Evolutionary conservation across 2,113 vertebrate genomes (phyloP), one percentile per base, ranked within the genome.

Genomic region (Apaloderma vittatum): DNA sequence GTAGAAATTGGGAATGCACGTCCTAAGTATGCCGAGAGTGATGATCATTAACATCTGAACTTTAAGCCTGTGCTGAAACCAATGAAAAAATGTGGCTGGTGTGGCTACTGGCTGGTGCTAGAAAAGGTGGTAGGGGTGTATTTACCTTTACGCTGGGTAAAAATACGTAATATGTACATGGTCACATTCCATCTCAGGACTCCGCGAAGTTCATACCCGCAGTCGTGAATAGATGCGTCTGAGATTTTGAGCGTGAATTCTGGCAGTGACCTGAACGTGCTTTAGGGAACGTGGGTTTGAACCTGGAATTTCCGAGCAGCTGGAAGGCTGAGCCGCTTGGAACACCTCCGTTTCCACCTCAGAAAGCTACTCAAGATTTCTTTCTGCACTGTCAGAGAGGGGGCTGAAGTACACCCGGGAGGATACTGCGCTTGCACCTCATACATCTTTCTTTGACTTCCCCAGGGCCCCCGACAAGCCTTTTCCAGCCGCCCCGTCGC

Each of bases 401-500:
- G 52, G 40, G 30, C 26, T 76, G 4, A 15, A 52, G 70, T 40
- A 46, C 43, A 34, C 32, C 62, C 40, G 70, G 27, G 58, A 48
- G 36, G 46, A 62, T 24, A 5, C 46, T 68, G 43, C 45, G 1
- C 45, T 37, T 34, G 7, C 73, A 24, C 66, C 80, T 96, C 73
- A 93, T 22, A 4, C 7, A 1, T 34, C 19, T 97, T 93, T 94
- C 46, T 94, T 63, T 95, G 94, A 11, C 76, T 84, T 79, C 70
- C 24, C 20, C 62, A 99, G 99, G 99, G 96, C 99, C 99, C 95
- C 99, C 99, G 11, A 86, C 99, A 74, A 99, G 98, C 98, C 99
- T 99, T 61, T 99, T 99, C 95, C 99, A 99, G 98, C 99, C 99
- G 1, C 99, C 99, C 37, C 99, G 99, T 79, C 99, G 99, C 94